A percentile compares a stretch with the other conserved stretches of the same genome.
These are phyloP conservation scores for Tipula confusa DNA, from an alignment of 2,888 invertebrate genomes.

Conservation along the genomic window DNA sequence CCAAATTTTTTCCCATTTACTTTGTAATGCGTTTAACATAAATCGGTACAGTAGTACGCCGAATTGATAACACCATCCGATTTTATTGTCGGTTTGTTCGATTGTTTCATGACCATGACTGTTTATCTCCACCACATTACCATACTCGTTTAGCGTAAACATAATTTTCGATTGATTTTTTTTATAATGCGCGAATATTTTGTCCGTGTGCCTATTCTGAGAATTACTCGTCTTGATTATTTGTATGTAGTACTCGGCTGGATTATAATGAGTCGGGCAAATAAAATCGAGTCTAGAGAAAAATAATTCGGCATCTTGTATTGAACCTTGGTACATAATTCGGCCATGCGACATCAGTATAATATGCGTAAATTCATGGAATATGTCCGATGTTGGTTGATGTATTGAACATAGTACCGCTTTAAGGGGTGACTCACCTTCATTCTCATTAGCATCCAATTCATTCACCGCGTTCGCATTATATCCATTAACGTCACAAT, in stretches of 20 bases:
- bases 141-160: neutral
- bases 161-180: neutral
- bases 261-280: constrained; percentile 74
- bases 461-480: neutral
- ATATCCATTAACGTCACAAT: neutral
- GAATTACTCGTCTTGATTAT: constrained; percentile 42
- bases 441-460: neutral
- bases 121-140: neutral
- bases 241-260: constrained; percentile 78
- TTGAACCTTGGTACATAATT: constrained; percentile 72
- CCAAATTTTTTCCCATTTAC: neutral
- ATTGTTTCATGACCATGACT: too few relatives aligned
- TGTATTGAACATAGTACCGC: constrained; percentile 84
- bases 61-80: neutral
- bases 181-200: neutral
- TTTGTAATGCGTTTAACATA: neutral
- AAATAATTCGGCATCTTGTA: constrained; percentile 62
- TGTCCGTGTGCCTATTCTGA: neutral
- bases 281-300: constrained; percentile 64
- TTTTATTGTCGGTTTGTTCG: neutral
- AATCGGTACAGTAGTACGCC: neutral
- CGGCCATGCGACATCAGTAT: constrained; percentile 72
- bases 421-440: constrained; percentile 48
- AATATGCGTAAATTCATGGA: constrained; percentile 76
- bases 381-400: constrained; percentile 84